Conservation (phyloP, 2,113 vertebrate species). For the Chionomys nivalis region DNA sequence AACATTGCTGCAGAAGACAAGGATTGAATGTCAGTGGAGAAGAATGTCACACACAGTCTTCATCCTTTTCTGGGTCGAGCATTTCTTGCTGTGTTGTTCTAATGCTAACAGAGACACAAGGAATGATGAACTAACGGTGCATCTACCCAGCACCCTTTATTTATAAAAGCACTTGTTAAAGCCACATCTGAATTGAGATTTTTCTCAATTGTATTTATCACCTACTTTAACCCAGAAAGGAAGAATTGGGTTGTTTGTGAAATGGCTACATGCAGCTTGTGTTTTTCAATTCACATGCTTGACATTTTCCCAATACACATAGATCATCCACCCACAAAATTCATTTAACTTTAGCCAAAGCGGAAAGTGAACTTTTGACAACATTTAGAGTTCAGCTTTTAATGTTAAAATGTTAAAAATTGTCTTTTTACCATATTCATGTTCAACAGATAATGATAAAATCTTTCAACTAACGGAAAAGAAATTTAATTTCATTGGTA, state of each 20-base stretch:
- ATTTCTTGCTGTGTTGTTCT: neutral
- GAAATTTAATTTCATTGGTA: constrained; percentile 5
- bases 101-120: neutral
- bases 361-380: constrained; percentile 1
- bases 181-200: neutral
- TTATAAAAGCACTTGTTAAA: neutral
- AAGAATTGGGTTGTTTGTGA: neutral
- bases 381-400: neutral
- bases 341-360: neutral
- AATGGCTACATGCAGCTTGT: neutral
- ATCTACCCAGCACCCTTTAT: neutral
- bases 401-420: neutral
- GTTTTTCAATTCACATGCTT: neutral
- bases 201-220: neutral
- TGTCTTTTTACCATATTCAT: neutral
- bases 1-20: neutral
- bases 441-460: neutral
- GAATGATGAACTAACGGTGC: neutral
- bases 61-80: neutral
- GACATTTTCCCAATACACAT: neutral
- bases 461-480: neutral
- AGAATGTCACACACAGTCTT: neutral
- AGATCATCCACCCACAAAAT: neutral
- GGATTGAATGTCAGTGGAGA: neutral
- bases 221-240: neutral